Evolutionary conservation across 2,888 invertebrate species (phyloP).

Genomic region (Cheilosia pagana): DNA sequence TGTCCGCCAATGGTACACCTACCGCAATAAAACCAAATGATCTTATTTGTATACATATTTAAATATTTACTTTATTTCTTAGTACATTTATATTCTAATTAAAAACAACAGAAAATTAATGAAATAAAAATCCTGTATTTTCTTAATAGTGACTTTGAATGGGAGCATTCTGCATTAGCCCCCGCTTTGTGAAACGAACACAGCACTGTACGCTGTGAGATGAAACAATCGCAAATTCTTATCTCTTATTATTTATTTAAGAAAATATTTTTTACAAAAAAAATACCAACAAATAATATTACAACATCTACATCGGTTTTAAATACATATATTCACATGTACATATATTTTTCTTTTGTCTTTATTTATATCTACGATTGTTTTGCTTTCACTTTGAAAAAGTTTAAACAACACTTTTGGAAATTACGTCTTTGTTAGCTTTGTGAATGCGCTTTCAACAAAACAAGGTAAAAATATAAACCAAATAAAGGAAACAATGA

Average conservation of each 20-base stretch:
- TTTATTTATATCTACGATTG: constrained; percentile 9
- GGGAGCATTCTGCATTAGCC: constrained; percentile 22
- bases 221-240: constrained; percentile 22
- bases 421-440: neutral
- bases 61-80: constrained; percentile 62
- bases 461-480: neutral
- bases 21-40: neutral
- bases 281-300: neutral
- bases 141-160: constrained; percentile 42
- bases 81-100: constrained; percentile 54
- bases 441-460: neutral
- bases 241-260: constrained; percentile 7
- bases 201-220: constrained; percentile 21
- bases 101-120: constrained; percentile 27
- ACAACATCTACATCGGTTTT: constrained; percentile 36
- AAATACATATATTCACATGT: constrained; percentile 24
- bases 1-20: neutral
- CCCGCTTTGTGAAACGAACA: constrained; percentile 55
- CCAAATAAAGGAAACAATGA: constrained; percentile 8
- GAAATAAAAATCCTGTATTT: constrained; percentile 4
- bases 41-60: constrained; percentile 21
- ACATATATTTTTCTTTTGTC: neutral
- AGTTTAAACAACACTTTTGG: neutral
- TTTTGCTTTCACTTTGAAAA: neutral
- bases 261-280: neutral